Base-by-base conservation (phyloP, 2,113 vertebrate genomes). In the Dasyornis broadbenti region DNA sequence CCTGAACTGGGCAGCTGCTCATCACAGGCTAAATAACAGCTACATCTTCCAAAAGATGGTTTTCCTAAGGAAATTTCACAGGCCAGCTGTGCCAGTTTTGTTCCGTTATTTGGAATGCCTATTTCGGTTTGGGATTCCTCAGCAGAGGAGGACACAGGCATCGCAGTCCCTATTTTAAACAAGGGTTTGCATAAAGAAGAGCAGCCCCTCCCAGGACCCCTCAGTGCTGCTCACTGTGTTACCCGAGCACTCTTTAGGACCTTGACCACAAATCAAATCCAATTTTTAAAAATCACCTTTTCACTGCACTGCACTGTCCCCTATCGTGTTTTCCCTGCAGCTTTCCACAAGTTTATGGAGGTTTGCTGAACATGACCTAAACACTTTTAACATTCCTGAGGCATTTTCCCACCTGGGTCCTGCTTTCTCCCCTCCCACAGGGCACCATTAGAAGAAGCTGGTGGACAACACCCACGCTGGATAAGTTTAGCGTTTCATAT, bases 111-210 rank as follows among this genome's bases (percentile, higher is more conserved):
- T 28, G 53, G 66, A 64, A 81, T 50, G 44, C 33, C 39, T 26
- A 7, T 44, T 80, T 42, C 83, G 56, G 44, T 50, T 60, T 59
- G 47, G 66, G 73, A 47, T 60, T 86, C 50, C n/a, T 45, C 3
- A 53, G 69, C 57, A 54, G 44, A 16, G 39, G 35, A 83, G 44
- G 56, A 42, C 4, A 7, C 2, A 77, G 52, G 44, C 44, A 23
- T 53, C 47, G 37, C 60, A 30, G 31, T 17, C n/a, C 8, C 0
- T 15, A 0, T 56, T 31, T 45, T 15, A 53, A 45, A 16, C 2
- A 26, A n/a, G 3, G 3, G 11, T 56, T 77, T 81, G 42, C 22
- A 14, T 2, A 7, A 33, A 9, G 76, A 80, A 35, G 33, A 86
- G 65, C 7, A 7, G 37, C 11, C 10, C 40, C n/a, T 28, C 7